A percentile compares a stretch with the other conserved stretches of the same genome.
Conservation (phyloP, 2,797 vertebrate species). For the Orientallactaga sibirica region DNA sequence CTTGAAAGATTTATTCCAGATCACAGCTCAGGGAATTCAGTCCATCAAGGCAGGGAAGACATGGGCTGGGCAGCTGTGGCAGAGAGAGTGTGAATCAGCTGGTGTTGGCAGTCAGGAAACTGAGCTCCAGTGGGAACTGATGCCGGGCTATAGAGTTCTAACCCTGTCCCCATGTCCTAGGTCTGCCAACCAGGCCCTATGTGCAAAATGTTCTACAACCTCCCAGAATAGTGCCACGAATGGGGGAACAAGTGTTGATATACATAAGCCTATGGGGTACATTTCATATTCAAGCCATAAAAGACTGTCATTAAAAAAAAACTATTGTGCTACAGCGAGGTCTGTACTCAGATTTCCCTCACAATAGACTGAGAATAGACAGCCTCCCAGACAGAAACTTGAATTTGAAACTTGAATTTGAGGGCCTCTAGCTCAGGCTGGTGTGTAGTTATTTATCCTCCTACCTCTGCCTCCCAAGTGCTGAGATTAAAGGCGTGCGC, state of each 20-base stretch:
- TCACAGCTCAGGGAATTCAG: background rate
- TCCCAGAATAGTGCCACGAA: background rate
- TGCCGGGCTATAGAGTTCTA: background rate
- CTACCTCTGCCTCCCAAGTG: too few relatives aligned
- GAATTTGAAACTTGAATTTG: too few relatives aligned
- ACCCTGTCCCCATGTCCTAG: too few relatives aligned
- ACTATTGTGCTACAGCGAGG: rapidly evolving
- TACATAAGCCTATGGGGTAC: background rate
- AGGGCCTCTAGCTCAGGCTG: too few relatives aligned
- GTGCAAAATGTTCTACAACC: background rate
- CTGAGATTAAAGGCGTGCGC: too few relatives aligned
- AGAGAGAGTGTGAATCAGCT: too few relatives aligned
- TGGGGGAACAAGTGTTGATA: background rate
- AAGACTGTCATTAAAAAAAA: background rate
- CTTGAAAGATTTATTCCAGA: background rate
- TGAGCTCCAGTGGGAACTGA: background rate
- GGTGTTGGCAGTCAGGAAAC: background rate
- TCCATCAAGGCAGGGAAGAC: background rate
- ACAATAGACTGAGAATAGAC: rapidly evolving
- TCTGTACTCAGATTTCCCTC: background rate
- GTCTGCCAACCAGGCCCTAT: background rate
- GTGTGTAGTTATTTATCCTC: too few relatives aligned
- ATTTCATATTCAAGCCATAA: background rate
- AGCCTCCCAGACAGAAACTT: too few relatives aligned
- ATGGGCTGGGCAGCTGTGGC: background rate